Evolutionary conservation across 2,888 invertebrate genomes (phyloP).

Genomic region (Nymphalis c-album): DNA sequence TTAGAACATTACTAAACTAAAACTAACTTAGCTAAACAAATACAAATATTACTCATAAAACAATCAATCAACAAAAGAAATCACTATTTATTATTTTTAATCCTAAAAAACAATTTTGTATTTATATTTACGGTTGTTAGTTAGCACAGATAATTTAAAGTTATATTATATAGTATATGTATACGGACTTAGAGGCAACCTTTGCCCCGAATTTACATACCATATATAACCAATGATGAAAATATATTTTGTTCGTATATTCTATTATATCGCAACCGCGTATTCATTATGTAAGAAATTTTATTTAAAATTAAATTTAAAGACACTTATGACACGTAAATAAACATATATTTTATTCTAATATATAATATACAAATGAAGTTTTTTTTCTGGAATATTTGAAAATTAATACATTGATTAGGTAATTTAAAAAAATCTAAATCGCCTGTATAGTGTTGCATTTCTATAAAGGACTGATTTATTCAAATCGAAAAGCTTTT

Average conservation of each 20-base stretch:
- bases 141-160: background rate
- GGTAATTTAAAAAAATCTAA: background rate
- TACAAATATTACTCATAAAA: too few species aligned
- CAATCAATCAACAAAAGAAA: too few species aligned
- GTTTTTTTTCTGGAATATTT: too few species aligned
- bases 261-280: background rate
- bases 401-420: background rate
- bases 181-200: background rate
- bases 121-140: too few species aligned
- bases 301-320: background rate
- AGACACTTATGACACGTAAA: too few species aligned
- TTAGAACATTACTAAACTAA: too few species aligned
- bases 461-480: constrained; percentile 80
- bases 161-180: background rate
- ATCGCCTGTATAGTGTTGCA: constrained; percentile 68
- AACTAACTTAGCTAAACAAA: too few species aligned
- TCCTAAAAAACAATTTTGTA: too few species aligned
- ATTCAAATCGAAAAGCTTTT: constrained; percentile 78
- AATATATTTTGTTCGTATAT: background rate
- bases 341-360: too few species aligned
- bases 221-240: background rate
- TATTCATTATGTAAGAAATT: background rate
- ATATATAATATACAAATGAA: too few species aligned
- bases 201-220: constrained; percentile 18
- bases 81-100: too few species aligned